Evolutionary conservation across 2,113 vertebrate species (phyloP).

Genomic region (Esox niger): DNA sequence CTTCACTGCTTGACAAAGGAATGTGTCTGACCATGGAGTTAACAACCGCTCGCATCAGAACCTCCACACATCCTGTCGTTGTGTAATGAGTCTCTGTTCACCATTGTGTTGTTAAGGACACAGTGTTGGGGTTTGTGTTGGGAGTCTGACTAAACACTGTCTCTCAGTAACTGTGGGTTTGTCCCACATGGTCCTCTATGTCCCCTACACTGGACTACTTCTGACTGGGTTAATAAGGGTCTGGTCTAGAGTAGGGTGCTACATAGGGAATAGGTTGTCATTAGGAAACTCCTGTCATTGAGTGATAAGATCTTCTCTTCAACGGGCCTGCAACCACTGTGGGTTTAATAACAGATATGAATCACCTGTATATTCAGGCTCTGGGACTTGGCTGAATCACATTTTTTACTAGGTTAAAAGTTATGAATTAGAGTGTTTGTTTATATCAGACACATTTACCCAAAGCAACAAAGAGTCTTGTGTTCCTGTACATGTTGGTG

Average conservation of each 20-base stretch:
- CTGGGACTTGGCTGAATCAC: no score
- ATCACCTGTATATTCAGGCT: background rate
- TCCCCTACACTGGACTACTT: no score
- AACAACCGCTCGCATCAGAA: no score
- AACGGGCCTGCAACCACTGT: background rate
- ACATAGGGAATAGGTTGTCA: background rate
- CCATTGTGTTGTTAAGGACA: conserved; percentile 8
- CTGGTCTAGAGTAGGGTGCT: no score
- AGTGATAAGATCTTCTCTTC: background rate
- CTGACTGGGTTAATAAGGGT: no score
- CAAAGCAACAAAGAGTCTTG: no score
- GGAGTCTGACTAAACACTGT: background rate
- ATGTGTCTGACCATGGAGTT: no score
- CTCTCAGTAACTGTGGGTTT: background rate
- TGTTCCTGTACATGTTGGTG: no score
- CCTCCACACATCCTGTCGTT: background rate
- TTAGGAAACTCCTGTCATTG: background rate
- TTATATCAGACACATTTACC: no score
- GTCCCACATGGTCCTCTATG: no score
- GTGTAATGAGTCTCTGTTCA: background rate
- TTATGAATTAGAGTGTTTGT: background rate
- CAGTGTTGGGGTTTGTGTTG: background rate
- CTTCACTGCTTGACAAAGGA: no score
- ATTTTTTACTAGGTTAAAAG: background rate
- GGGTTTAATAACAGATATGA: background rate